phyloP scores from a whole-genome alignment of 2,113 vertebrate genomes.

The Apteryx mantelli region DNA sequence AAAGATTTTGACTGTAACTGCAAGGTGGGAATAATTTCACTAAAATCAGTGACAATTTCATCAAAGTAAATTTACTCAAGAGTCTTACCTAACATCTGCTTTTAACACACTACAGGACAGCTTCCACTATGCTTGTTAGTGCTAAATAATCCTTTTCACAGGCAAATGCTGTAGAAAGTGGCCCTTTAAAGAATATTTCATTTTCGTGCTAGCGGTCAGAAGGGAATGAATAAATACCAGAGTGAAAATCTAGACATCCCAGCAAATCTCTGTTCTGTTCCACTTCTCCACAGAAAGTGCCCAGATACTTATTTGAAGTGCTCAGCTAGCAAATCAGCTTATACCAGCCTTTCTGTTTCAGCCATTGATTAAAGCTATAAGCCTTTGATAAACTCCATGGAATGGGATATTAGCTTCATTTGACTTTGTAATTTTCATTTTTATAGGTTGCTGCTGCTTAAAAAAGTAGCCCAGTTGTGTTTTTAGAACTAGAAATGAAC shows the following conservation, averaged over 20 bases:
- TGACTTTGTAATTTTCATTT: slow-evolving; percentile 19
- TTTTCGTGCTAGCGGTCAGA: background rate
- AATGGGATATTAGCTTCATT: background rate
- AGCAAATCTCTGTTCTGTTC: background rate
- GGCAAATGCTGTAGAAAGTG: background rate
- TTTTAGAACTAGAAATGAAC: background rate
- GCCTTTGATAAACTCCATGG: background rate
- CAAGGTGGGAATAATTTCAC: background rate
- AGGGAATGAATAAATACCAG: background rate
- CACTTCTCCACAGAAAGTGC: background rate
- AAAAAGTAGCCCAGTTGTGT: background rate
- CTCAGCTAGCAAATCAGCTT: background rate
- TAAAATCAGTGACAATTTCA: background rate
- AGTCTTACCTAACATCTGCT: background rate
- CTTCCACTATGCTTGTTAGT: background rate
- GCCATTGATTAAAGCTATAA: background rate
- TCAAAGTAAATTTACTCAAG: background rate
- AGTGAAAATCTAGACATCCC: background rate
- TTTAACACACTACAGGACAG: background rate
- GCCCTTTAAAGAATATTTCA: background rate
- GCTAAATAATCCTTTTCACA: background rate
- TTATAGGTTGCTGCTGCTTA: background rate
- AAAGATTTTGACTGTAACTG: background rate
- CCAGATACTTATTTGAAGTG: background rate
- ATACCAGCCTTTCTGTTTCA: background rate